phyloP scores from a whole-genome alignment of 2,888 invertebrate species.

The Theodoxus fluviatilis region DNA sequence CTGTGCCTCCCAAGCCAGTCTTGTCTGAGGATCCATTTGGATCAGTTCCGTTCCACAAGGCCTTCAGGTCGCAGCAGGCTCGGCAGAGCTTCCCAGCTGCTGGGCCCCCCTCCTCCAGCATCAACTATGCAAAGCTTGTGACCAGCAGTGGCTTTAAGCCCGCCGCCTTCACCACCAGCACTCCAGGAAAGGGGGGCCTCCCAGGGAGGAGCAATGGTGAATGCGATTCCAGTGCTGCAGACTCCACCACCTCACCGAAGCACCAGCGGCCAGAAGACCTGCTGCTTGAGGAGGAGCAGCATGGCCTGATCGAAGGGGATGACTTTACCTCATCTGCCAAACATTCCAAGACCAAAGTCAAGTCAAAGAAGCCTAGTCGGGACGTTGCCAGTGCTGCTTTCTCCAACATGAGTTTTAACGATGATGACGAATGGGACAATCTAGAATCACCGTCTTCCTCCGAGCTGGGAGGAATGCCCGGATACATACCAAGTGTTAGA shows the following conservation, averaged over 20 bases:
- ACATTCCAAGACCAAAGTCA: conserved; percentile 38
- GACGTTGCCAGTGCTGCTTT: conserved; percentile 51
- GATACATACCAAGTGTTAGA: too few species aligned
- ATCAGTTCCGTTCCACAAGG: conserved; percentile 45
- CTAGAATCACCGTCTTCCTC: conserved; percentile 1
- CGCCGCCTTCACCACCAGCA: too few species aligned
- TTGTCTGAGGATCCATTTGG: conserved; percentile 47
- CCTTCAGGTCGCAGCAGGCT: conserved; percentile 32
- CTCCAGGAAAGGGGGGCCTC: too few species aligned
- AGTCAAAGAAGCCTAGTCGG: conserved; percentile 27
- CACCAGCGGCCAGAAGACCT: conserved; percentile 27
- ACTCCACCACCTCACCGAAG: too few species aligned
- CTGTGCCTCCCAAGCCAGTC: conserved; percentile 20
- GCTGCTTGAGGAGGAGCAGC: conserved; percentile 30
- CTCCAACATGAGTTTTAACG: conserved; percentile 60
- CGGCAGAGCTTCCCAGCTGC: conserved; percentile 26
- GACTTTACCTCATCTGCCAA: conserved; percentile 29
- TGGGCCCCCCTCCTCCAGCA: neutral
- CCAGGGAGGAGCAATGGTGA: too few species aligned
- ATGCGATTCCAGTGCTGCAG: too few species aligned
- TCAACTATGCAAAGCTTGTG: neutral
- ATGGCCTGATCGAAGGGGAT: conserved; percentile 15
- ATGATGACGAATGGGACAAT: conserved; percentile 44
- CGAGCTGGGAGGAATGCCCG: neutral
- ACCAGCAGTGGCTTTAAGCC: too few species aligned